Evolutionary conservation across 1,140 invertebrate genomes (phyloP).

Genomic region (Diuraphis noxia): DNA sequence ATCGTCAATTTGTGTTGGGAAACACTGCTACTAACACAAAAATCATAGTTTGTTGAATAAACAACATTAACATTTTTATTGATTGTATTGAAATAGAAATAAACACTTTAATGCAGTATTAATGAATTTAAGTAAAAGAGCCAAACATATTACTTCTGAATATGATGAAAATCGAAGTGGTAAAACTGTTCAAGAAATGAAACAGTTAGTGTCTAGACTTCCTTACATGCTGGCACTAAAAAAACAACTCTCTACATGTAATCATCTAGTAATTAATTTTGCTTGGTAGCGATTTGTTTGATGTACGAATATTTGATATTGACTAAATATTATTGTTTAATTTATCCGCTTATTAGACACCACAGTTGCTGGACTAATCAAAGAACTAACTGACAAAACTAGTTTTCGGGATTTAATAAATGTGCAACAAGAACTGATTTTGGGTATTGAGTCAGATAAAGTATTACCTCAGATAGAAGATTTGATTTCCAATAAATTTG

Average conservation of each 20-base stretch:
- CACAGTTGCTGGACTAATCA: slow-evolving; percentile 76
- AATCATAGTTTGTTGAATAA: neutral
- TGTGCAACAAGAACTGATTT: slow-evolving; percentile 88
- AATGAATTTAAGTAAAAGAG: slow-evolving; percentile 81
- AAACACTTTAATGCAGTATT: slow-evolving; percentile 94
- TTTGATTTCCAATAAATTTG: slow-evolving; percentile 80
- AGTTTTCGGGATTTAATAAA: slow-evolving; percentile 71
- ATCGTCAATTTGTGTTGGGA: too few species aligned
- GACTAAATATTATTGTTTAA: slow-evolving; percentile 56
- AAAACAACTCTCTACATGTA: slow-evolving; percentile 61
- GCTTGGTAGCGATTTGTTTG: slow-evolving; percentile 69
- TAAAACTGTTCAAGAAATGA: slow-evolving; percentile 90
- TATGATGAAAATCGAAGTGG: slow-evolving; percentile 82
- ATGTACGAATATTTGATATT: neutral
- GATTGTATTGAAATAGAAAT: slow-evolving; percentile 67
- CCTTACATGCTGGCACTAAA: slow-evolving; percentile 88
- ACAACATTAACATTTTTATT: neutral
- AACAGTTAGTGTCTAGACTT: slow-evolving; percentile 87
- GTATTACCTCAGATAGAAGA: slow-evolving; percentile 87
- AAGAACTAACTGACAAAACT: slow-evolving; percentile 70
- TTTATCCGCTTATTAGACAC: slow-evolving; percentile 64
- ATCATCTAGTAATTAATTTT: slow-evolving; percentile 60
- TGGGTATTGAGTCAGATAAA: slow-evolving; percentile 89
- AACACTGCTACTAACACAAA: neutral
- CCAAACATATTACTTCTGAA: slow-evolving; percentile 81